Evolutionary conservation across 2,113 vertebrate species (phyloP).

Genomic region (Sturnus vulgaris): DNA sequence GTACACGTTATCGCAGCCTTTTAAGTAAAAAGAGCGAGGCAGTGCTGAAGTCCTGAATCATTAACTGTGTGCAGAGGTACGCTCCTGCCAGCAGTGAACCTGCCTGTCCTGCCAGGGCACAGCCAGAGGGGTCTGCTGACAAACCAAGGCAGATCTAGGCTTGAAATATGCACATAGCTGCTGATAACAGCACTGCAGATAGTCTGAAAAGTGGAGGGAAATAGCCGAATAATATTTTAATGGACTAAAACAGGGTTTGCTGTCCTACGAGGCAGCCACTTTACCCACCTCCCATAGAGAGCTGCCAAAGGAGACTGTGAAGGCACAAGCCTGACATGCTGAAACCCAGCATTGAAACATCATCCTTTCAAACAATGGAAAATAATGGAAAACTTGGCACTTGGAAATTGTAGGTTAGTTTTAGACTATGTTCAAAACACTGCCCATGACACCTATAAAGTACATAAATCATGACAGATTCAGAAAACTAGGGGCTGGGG

Average conservation of each 20-base stretch:
- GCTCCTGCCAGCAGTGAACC: neutral
- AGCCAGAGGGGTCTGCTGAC: neutral
- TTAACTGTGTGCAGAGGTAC: fast-evolving
- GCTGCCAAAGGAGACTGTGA: fast-evolving
- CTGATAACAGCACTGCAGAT: neutral
- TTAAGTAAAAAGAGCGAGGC: neutral
- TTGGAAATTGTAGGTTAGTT: neutral
- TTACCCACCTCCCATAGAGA: neutral
- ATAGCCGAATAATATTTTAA: neutral
- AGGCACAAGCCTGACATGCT: neutral
- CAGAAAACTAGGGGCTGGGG: neutral
- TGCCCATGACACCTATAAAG: neutral
- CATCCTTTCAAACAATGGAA: neutral
- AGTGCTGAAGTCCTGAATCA: neutral
- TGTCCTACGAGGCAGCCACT: neutral
- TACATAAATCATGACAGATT: neutral
- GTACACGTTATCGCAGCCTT: fast-evolving
- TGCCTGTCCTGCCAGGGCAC: neutral
- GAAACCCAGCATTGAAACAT: neutral
- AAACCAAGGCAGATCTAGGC: neutral
- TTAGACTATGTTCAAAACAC: neutral
- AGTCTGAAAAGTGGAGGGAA: neutral
- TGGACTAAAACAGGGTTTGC: neutral
- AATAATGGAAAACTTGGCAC: neutral
- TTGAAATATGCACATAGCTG: neutral